These are phyloP conservation scores for Apeira syringaria DNA, from an alignment of 2,888 invertebrate species.

Conservation along the genomic window DNA sequence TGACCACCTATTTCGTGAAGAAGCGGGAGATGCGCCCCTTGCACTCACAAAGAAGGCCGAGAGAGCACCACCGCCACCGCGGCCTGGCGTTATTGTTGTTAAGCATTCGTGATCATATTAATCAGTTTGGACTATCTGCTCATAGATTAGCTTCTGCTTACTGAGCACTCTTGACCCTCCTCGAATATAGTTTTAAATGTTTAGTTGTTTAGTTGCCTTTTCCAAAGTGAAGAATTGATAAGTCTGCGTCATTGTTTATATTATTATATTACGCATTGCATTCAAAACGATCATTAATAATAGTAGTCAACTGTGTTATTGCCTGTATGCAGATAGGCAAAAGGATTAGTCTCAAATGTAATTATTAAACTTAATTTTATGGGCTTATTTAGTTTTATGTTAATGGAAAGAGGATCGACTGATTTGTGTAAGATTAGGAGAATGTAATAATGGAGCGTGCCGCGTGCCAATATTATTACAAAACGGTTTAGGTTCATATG, in stretches of 20 bases:
- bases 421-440: slow-evolving; percentile 64
- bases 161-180: slow-evolving; percentile 68
- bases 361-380: slow-evolving; percentile 54
- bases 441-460: slow-evolving; percentile 54
- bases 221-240: slow-evolving; percentile 81
- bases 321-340: slow-evolving; percentile 63
- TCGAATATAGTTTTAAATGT: slow-evolving; percentile 77
- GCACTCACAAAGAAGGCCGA: slow-evolving; percentile 83
- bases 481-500: slow-evolving; percentile 36
- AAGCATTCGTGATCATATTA: slow-evolving; percentile 90
- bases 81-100: slow-evolving; percentile 95
- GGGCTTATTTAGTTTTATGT: slow-evolving; percentile 55
- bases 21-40: slow-evolving; percentile 84
- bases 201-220: slow-evolving; percentile 76
- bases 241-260: slow-evolving; percentile 76
- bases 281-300: slow-evolving; percentile 56
- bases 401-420: slow-evolving; percentile 64
- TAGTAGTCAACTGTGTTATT: slow-evolving; percentile 56
- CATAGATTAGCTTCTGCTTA: slow-evolving; percentile 56
- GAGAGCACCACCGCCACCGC: slow-evolving; percentile 83
- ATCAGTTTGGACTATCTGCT: slow-evolving; percentile 49
- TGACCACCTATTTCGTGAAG: slow-evolving; percentile 95
- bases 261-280: slow-evolving; percentile 63
- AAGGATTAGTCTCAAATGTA: slow-evolving; percentile 79
- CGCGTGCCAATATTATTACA: slow-evolving; percentile 64